Percentiles rank a stretch among this genome's conserved stretches.
Evolutionary conservation across 2,113 vertebrate species (phyloP).

Genomic region (Hyla sarda): DNA sequence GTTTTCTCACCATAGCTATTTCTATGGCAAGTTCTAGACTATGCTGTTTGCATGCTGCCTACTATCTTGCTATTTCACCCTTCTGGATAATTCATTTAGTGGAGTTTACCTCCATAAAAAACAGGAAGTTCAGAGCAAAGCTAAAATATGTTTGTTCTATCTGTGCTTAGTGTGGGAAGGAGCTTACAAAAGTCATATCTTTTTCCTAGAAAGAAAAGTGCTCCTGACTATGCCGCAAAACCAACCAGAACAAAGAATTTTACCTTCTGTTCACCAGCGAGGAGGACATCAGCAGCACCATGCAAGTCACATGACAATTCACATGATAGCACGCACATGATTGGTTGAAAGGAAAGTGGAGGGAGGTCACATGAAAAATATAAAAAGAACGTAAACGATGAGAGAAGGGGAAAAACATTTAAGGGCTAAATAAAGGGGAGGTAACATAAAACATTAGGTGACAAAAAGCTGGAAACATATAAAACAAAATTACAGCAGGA

Average conservation of each 20-base stretch:
- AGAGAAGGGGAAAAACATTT: conserved; percentile 80
- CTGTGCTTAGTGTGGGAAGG: background rate
- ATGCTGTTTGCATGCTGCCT: too few relatives aligned
- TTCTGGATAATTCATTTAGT: background rate
- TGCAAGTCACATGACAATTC: conserved; percentile 97
- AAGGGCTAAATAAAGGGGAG: conserved; percentile 83
- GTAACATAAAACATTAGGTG: conserved; percentile 58
- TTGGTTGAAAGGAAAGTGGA: conserved; percentile 91
- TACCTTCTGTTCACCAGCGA: conserved; percentile 95
- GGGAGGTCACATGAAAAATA: conserved; percentile 88
- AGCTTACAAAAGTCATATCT: conserved; percentile 1
- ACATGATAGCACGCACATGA: conserved; percentile 94
- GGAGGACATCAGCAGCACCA: conserved; percentile 90
- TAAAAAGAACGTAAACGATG: conserved; percentile 93
- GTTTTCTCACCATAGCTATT: background rate
- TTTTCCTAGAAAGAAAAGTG: conserved; percentile 16
- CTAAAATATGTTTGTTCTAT: background rate
- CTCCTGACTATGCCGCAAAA: conserved; percentile 63
- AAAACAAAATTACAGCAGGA: conserved; percentile 34
- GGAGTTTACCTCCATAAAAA: background rate
- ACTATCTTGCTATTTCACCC: background rate
- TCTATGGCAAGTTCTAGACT: background rate
- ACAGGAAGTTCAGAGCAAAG: background rate
- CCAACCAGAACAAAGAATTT: conserved; percentile 88
- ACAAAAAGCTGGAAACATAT: conserved; percentile 51